Percentiles rank a stretch among this genome's conserved stretches.
These are phyloP conservation scores for Vulpes vulpes DNA, from an alignment of 2,113 vertebrate species.

Conservation along the genomic window DNA sequence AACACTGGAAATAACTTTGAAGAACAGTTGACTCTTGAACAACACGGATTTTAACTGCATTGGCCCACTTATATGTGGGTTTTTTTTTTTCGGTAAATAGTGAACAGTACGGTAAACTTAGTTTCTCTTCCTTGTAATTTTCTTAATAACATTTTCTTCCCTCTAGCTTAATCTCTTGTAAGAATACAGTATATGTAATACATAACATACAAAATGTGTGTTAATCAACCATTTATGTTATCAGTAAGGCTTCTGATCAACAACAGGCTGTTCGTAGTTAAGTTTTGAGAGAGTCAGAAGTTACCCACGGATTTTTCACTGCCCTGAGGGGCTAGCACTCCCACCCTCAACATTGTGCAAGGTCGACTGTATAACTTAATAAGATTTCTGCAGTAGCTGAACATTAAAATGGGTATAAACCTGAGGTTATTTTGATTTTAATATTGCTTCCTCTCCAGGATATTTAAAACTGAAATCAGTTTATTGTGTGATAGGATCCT, in stretches of 20 bases:
- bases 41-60: background rate
- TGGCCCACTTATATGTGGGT: background rate
- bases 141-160: background rate
- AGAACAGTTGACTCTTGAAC: background rate
- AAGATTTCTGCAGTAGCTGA: background rate
- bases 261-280: background rate
- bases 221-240: background rate
- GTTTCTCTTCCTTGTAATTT: background rate
- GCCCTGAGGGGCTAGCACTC: background rate
- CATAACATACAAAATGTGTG: background rate
- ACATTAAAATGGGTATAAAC: slow-evolving; percentile 6
- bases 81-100: background rate
- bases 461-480: background rate
- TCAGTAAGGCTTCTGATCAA: background rate
- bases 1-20: slow-evolving; percentile 9
- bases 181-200: background rate
- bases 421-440: slow-evolving; percentile 53
- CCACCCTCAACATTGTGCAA: background rate
- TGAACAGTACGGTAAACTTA: background rate
- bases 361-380: background rate
- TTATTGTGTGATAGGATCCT: slow-evolving; percentile 3
- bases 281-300: background rate
- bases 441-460: background rate
- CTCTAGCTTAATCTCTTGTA: background rate
- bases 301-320: background rate